Evolutionary conservation across 1,140 invertebrate species (phyloP).

Genomic region (Dendrolimus kikuchii): DNA sequence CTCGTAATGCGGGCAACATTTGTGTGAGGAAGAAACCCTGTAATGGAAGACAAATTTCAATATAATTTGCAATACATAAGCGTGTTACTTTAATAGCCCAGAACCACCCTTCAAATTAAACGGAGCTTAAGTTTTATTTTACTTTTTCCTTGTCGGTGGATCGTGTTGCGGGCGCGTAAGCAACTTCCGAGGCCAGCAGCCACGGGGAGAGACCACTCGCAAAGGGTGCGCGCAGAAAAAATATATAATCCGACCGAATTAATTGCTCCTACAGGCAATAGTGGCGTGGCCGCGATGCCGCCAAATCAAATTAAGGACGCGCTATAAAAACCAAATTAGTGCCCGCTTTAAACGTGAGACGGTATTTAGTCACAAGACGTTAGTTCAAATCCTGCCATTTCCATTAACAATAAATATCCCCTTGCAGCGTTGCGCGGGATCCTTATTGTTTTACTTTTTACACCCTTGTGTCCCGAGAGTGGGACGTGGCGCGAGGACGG

Average conservation of each 20-base stretch:
- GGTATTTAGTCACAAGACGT: constrained; percentile 73
- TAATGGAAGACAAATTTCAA: constrained; percentile 74
- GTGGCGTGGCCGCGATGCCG: constrained; percentile 65
- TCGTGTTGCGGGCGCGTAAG: constrained; percentile 35
- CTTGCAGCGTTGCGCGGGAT: constrained; percentile 55
- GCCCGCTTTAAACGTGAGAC: constrained; percentile 71
- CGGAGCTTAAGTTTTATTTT: constrained; percentile 73
- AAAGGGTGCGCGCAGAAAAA: constrained; percentile 53
- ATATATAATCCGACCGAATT: constrained; percentile 73
- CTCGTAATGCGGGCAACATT: constrained; percentile 70
- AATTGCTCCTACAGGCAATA: constrained; percentile 69
- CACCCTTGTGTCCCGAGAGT: constrained; percentile 66
- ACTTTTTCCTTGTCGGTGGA: constrained; percentile 62
- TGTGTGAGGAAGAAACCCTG: constrained; percentile 69
- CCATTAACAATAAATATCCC: constrained; percentile 74
- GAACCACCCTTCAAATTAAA: constrained; percentile 74
- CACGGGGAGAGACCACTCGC: constrained; percentile 28
- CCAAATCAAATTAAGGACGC: constrained; percentile 73
- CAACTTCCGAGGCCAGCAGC: constrained; percentile 25
- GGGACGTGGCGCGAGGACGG: constrained; percentile 27
- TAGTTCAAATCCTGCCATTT: constrained; percentile 73
- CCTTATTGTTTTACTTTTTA: constrained; percentile 72
- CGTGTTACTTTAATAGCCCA: constrained; percentile 74
- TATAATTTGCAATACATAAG: constrained; percentile 75
- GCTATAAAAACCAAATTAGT: constrained; percentile 75